phyloP scores from a whole-genome alignment of 2,888 invertebrate genomes.

The Ferrisia virgata region DNA sequence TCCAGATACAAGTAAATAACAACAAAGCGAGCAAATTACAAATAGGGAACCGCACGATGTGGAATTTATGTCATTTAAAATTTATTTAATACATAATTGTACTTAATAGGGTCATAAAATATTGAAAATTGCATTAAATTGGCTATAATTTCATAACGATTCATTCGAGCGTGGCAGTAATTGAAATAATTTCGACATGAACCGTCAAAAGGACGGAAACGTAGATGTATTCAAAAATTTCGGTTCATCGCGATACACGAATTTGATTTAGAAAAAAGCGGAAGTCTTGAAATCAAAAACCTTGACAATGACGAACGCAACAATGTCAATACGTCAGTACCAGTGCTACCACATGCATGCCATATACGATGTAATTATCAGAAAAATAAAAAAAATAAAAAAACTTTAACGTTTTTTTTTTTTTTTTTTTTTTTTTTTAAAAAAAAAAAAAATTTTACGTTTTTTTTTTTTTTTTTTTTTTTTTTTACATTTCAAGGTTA shows the following conservation, averaged over 20 bases:
- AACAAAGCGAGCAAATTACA: background rate
- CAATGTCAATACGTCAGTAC: constrained; percentile 28
- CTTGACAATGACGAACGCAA: constrained; percentile 23
- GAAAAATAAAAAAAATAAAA: background rate
- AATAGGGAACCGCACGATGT: background rate
- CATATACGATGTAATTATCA: constrained; percentile 19
- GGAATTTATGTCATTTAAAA: background rate
- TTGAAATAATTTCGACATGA: background rate
- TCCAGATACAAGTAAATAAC: background rate
- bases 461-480: too few species aligned
- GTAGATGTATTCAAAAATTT: background rate
- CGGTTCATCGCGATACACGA: background rate
- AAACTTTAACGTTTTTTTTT: constrained; percentile 23
- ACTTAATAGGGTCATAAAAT: constrained; percentile 8
- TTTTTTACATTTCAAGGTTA: constrained; percentile 15
- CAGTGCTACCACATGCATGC: constrained; percentile 16
- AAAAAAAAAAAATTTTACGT: too few species aligned
- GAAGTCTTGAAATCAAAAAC: constrained; percentile 20
- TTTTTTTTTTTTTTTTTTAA: too few species aligned
- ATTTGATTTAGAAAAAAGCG: constrained; percentile 1
- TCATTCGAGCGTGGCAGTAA: background rate
- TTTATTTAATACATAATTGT: background rate
- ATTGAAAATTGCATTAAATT: background rate
- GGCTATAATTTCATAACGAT: background rate
- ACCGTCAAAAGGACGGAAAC: background rate